Percentiles rank a stretch among this genome's conserved stretches.
Conservation (phyloP, 2,888 invertebrate species). For the Drosophila meridiana region DNA sequence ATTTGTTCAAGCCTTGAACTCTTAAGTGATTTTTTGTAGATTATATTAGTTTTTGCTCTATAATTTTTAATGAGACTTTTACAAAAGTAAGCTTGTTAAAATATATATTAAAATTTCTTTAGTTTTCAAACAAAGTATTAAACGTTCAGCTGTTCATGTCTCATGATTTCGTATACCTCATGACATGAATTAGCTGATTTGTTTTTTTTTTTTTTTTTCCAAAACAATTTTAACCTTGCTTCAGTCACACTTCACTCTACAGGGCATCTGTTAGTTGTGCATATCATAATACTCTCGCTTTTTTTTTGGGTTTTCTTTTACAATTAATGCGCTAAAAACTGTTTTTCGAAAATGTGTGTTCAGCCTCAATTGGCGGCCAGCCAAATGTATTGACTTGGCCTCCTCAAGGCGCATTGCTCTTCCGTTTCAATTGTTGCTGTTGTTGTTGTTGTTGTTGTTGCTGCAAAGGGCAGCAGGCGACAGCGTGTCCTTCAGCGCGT, state of each 20-base stretch:
- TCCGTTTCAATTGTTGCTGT: constrained; percentile 32
- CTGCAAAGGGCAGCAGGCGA: constrained; percentile 61
- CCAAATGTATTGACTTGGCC: constrained; percentile 76
- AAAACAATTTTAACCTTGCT: too few species aligned
- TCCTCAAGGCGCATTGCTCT: constrained; percentile 61
- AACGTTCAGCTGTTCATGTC: neutral
- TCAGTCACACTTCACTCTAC: neutral
- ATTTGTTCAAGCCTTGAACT: neutral
- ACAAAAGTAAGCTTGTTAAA: neutral
- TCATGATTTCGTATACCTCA: neutral
- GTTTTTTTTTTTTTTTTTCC: neutral
- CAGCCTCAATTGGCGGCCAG: constrained; percentile 59
- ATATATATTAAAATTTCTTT: too few species aligned
- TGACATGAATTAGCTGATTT: neutral
- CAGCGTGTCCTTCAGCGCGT: constrained; percentile 51
- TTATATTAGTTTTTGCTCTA: neutral
- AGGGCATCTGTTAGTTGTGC: constrained; percentile 21
- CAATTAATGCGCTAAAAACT: constrained; percentile 58
- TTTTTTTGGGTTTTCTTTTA: constrained; percentile 26
- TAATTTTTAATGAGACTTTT: neutral
- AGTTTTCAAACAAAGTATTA: too few species aligned
- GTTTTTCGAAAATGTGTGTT: constrained; percentile 44
- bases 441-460: constrained; percentile 22
- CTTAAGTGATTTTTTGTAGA: neutral
- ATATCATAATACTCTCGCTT: constrained; percentile 21